These are phyloP conservation scores for Glomeris marginata DNA, from an alignment of 2,888 invertebrate genomes.

Conservation along the genomic window DNA sequence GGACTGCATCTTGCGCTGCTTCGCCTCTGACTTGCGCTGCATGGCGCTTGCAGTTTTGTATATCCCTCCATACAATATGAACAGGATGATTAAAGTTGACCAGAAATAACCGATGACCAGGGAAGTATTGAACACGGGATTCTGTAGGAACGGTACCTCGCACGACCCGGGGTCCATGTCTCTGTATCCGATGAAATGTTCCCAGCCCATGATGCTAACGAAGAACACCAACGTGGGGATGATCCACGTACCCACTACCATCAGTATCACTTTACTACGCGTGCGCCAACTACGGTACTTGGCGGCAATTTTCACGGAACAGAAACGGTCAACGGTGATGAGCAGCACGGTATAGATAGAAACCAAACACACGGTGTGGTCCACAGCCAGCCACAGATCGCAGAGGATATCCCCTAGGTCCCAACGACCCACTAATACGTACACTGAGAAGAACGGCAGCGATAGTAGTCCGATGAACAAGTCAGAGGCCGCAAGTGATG, in stretches of 20 bases:
- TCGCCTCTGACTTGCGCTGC: slow-evolving; percentile 93
- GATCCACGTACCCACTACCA: slow-evolving; percentile 94
- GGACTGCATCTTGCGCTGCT: slow-evolving; percentile 87
- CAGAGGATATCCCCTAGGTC: slow-evolving; percentile 88
- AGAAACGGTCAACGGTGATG: slow-evolving; percentile 96
- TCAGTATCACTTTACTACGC: slow-evolving; percentile 79
- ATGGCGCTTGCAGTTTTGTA: slow-evolving; percentile 94
- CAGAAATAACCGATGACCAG: slow-evolving; percentile 94
- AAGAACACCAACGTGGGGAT: slow-evolving; percentile 92
- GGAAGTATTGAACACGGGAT: slow-evolving; percentile 92
- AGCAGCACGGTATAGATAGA: slow-evolving; percentile 98
- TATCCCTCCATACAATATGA: slow-evolving; percentile 90
- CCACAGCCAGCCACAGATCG: slow-evolving; percentile 95
- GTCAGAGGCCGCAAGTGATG: slow-evolving; percentile 92
- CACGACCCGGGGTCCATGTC: slow-evolving; percentile 78
- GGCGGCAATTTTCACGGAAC: slow-evolving; percentile 90
- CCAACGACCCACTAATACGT: slow-evolving; percentile 94
- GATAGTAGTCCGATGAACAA: slow-evolving; percentile 95
- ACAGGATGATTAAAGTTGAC: slow-evolving; percentile 89
- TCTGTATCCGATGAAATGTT: slow-evolving; percentile 86
- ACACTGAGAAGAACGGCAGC: slow-evolving; percentile 97
- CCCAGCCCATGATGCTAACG: slow-evolving; percentile 98
- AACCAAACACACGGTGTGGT: slow-evolving; percentile 96
- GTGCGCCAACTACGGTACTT: slow-evolving; percentile 95
- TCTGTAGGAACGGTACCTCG: slow-evolving; percentile 92